Evolutionary conservation across 2,797 vertebrate species (phyloP), one percentile per base, ranked within the genome.

Genomic region (Mionectes olivaceus): DNA sequence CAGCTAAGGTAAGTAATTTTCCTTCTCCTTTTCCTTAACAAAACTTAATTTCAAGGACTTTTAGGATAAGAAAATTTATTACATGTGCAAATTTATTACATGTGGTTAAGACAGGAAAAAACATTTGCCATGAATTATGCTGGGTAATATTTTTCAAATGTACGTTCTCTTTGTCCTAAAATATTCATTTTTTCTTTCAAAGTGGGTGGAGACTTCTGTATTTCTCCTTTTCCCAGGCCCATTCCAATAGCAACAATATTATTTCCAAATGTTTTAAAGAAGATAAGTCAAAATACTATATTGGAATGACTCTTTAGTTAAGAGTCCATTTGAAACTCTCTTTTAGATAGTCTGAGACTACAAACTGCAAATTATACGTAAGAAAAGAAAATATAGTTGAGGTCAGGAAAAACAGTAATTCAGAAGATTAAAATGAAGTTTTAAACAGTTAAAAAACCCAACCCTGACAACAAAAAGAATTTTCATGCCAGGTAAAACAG

Each of bases 21-120:
- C 19, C 8, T 19, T 90, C 75, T 91, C 24, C 15, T 39, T 70
- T 87, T 70, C 60, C 87, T 61, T 37, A 86, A 74, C 39, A 80
- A 74, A 94, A 94, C 25, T 82, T 89, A 59, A 91, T 83, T 87
- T 94, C 81, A 94, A 97, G 44, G 83, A 84, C 43, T 83, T 92
- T 90, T 75, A 81, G 71, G 47, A 59, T 63, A 83, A 80, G 47
- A 3, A 35, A 93, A 91, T 35, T 35, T 35, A 35, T 35, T 35
- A 35, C 35, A 35, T 35, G 35, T 82, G 18, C 4, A 87, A 50
- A 92, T 47, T 19, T 87, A 27, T 81, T 82, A 27, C 6, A 37
- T 35, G 15, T 73, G 21, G 57, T 63, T 79, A 89, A 94, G 91
- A n/a, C 3, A 11, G 23, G n/a, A 57, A 49, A 85, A 80, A 86